Evolutionary conservation across 2,888 invertebrate species (phyloP).

Genomic region (Diarsia brunnea): DNA sequence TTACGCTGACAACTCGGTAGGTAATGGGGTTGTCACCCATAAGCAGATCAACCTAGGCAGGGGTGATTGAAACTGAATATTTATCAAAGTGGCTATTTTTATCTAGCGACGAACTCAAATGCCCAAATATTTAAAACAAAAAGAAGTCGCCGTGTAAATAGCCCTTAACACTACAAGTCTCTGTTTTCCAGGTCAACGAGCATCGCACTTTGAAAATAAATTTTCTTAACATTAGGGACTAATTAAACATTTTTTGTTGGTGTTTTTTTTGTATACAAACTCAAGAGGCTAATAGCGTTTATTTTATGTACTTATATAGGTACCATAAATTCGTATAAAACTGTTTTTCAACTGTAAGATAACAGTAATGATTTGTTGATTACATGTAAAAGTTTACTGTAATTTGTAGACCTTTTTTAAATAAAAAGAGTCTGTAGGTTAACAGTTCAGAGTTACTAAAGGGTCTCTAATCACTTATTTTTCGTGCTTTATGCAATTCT

Average conservation of each 20-base stretch:
- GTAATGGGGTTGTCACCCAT: no score
- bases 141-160: neutral
- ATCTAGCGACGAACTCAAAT: neutral
- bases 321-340: neutral
- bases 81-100: no score
- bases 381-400: neutral
- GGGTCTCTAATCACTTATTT: no score
- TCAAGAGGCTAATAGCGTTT: neutral
- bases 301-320: neutral
- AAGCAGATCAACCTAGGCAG: no score
- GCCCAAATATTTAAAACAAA: neutral
- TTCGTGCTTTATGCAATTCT: no score
- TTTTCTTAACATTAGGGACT: slow-evolving; percentile 51
- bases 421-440: no score
- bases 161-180: slow-evolving; percentile 36
- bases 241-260: slow-evolving; percentile 56
- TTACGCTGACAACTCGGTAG: no score
- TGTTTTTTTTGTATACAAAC: slow-evolving; percentile 30
- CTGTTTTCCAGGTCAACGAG: slow-evolving; percentile 62
- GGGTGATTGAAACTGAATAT: no score
- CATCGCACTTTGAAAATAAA: slow-evolving; percentile 58
- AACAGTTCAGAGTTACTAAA: no score
- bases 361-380: neutral
- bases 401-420: neutral
- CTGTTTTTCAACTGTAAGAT: neutral